These are phyloP conservation scores for Macroglossus sobrinus DNA, from an alignment of 2,113 vertebrate genomes.

Conservation along the genomic window DNA sequence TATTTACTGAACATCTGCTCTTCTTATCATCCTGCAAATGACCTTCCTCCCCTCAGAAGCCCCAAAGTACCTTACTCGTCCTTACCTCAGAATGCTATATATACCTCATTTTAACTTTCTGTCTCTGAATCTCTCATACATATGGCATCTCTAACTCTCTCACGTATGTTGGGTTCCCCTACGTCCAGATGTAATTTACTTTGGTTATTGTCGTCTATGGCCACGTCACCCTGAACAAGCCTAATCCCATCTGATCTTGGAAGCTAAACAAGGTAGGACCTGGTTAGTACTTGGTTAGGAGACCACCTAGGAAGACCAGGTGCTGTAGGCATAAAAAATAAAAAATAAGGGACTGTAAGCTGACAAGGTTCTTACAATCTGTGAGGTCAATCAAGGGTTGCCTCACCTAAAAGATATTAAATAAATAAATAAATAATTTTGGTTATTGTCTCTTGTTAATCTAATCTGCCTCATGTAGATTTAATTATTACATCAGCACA, in stretches of 20 bases:
- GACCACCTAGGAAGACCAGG: too few relatives aligned
- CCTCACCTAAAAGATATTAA: too few relatives aligned
- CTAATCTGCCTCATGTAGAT: neutral
- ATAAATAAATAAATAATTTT: neutral
- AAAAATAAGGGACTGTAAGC: too few relatives aligned
- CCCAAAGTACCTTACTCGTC: neutral
- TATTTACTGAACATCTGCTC: neutral
- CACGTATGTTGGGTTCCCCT: neutral
- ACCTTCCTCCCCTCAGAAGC: neutral
- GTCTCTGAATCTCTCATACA: neutral
- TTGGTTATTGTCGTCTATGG: neutral
- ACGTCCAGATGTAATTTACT: neutral
- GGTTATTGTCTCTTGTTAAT: neutral
- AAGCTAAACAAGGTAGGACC: too few relatives aligned
- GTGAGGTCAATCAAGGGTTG: too few relatives aligned
- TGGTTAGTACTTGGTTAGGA: too few relatives aligned
- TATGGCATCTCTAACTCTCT: neutral
- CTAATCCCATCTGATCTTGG: too few relatives aligned
- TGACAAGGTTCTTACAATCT: too few relatives aligned
- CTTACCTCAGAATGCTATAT: neutral
- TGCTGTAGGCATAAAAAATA: too few relatives aligned
- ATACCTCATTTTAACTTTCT: neutral
- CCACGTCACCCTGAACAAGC: too few relatives aligned
- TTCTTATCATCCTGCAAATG: neutral
- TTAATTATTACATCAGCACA: neutral